A percentile compares a stretch with the other conserved stretches of the same genome.
Evolutionary conservation across 2,888 invertebrate species (phyloP).

Genomic region (Coenonympha glycerion): DNA sequence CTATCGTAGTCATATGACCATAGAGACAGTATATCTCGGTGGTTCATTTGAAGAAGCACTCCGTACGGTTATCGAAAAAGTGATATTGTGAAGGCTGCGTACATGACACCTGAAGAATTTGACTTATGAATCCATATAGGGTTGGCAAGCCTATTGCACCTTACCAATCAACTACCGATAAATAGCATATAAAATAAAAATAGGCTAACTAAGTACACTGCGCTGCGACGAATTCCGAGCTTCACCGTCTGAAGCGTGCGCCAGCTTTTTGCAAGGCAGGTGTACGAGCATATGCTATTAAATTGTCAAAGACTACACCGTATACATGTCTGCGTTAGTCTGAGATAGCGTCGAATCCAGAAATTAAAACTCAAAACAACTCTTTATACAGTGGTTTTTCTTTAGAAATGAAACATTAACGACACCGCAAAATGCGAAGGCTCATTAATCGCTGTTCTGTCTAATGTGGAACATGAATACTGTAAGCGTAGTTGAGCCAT

Average conservation of each 20-base stretch:
- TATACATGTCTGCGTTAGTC: slow-evolving; percentile 45
- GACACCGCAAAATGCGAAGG: slow-evolving; percentile 43
- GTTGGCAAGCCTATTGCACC: slow-evolving; percentile 52
- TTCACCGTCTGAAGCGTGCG: slow-evolving; percentile 69
- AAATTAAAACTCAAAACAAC: slow-evolving; percentile 57
- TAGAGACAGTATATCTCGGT: background rate
- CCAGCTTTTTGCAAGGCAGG: slow-evolving; percentile 74
- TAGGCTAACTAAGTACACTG: slow-evolving; percentile 60
- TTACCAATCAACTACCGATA: slow-evolving; percentile 74
- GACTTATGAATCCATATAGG: slow-evolving; percentile 25
- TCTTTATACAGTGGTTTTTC: slow-evolving; percentile 22
- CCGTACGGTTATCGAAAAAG: slow-evolving; percentile 2
- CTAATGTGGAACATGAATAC: slow-evolving; percentile 43
- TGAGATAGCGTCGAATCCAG: slow-evolving; percentile 58
- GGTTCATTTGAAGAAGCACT: background rate
- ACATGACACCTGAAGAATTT: slow-evolving; percentile 26
- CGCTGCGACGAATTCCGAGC: slow-evolving; percentile 71
- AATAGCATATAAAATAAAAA: slow-evolving; percentile 70
- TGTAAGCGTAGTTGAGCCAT: slow-evolving; percentile 39
- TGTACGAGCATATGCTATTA: slow-evolving; percentile 73
- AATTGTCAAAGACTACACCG: slow-evolving; percentile 67
- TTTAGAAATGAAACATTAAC: slow-evolving; percentile 29
- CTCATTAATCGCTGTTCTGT: slow-evolving; percentile 39
- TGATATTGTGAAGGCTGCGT: slow-evolving; percentile 11
- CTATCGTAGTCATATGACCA: background rate